phyloP scores from a whole-genome alignment of 2,797 vertebrate species.

The Clarias laeviceps region DNA sequence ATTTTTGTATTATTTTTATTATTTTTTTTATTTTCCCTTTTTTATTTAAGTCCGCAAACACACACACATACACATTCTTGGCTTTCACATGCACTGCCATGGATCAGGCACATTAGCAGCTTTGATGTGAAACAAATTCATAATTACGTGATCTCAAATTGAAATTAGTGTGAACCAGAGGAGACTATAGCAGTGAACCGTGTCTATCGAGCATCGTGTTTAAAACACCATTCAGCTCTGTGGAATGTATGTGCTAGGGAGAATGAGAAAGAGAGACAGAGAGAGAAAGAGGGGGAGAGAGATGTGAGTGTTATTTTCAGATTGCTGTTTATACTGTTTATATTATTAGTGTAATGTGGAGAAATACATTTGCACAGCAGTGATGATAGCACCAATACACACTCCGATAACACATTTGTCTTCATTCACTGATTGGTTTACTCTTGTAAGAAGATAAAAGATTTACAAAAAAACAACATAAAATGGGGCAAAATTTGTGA shows the following conservation, averaged over 20 bases:
- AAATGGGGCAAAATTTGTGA: not conserved
- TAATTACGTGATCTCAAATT: slow-evolving; percentile 68
- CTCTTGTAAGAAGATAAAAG: not conserved
- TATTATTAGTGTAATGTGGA: slow-evolving; percentile 16
- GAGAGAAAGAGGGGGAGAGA: not conserved
- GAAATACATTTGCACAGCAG: not conserved
- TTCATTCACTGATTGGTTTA: not conserved
- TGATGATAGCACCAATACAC: not conserved
- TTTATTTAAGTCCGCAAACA: not conserved
- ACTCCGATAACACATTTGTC: not conserved
- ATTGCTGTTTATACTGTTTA: not conserved
- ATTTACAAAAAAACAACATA: not conserved
- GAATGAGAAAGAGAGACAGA: not conserved
- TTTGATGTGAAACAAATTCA: slow-evolving; percentile 68
- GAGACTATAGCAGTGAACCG: slow-evolving; percentile 52
- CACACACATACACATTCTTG: not conserved
- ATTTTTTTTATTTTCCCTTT: not conserved
- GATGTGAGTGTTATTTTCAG: slow-evolving; percentile 3
- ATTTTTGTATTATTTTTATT: not conserved
- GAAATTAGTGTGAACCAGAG: slow-evolving; percentile 65
- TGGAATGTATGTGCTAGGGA: not conserved
- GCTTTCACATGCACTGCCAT: slow-evolving; percentile 42
- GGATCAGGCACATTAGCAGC: slow-evolving; percentile 62
- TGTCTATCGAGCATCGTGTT: not conserved
- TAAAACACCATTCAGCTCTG: slow-evolving; percentile 15